Evolutionary conservation across 2,888 invertebrate species (phyloP), one percentile per base, ranked within the genome.

Genomic region (Pogonocherus hispidulus): DNA sequence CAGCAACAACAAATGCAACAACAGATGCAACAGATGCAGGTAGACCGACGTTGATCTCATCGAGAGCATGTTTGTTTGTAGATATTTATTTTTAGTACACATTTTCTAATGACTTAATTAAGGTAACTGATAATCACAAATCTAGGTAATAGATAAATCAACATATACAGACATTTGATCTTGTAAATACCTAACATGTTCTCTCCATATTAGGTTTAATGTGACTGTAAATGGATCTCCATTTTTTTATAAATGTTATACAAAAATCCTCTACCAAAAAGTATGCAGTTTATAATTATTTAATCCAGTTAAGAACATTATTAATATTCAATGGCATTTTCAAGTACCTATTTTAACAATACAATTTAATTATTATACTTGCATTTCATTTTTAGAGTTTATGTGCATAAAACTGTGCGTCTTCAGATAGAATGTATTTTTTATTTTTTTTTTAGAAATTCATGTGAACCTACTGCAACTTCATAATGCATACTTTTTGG

Each of bases 21-120:
- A 79, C 91, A 87, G 78, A 87, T 91, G 80, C 91, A 91, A 79
- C 89, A 92, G 83, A 86, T 89, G 84, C 91, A 90, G 90, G 90
- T 90, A 89, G 89, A 89, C 75, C 84, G 85, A 73, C 85, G 85
- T 79, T 85, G 82, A 84, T 79, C 73, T 78, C 76, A 62, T 20
- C 51, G 62, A 62, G 62, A 62, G 78, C 72, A 78, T 78, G 76
- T 78, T 62, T 62, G 77, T 79, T 37, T 74, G 77, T 79, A 76
- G 76, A 76, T 76, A 71, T 74, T 74, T 67, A 71, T 72, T 75
- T 72, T 74, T 74, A 72, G 55, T 73, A 63, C 67, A 66, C 70
- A 63, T 75, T 69, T 71, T 63, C 59, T 49, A 59, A 57, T 57
- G 44, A 57, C 56, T 5, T 57, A 57, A 47, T 49, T 59, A 62